These are phyloP conservation scores for Dicroscelio sp. DNA, from an alignment of 2,888 invertebrate species.

Conservation along the genomic window DNA sequence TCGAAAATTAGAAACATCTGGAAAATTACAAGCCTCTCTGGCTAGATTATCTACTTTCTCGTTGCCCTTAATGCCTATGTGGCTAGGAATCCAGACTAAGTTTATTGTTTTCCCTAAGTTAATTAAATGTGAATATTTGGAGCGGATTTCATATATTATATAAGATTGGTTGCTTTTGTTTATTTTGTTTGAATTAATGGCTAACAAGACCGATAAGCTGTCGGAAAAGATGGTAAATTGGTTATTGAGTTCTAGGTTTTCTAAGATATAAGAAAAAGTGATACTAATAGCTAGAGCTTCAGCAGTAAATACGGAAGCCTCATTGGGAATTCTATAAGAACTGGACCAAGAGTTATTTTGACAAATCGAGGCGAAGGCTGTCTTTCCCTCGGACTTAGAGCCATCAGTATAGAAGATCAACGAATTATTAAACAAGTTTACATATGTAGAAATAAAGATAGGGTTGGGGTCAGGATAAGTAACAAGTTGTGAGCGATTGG, in stretches of 20 bases:
- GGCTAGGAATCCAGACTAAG: constrained; percentile 5
- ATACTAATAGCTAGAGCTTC: not conserved
- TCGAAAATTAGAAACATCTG: not conserved
- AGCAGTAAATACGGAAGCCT: not conserved
- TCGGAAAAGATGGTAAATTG: not conserved
- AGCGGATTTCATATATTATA: not conserved
- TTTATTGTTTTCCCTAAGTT: not conserved
- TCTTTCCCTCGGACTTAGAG: not conserved
- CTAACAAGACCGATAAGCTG: constrained; percentile 12
- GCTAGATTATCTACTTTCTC: not conserved
- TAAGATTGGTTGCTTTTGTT: not conserved
- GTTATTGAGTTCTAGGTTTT: not conserved
- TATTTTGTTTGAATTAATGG: not conserved
- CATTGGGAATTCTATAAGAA: not conserved
- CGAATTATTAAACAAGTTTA: not conserved
- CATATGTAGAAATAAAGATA: not conserved
- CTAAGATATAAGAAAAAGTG: not conserved
- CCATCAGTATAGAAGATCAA: constrained; percentile 19
- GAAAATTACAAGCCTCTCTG: not conserved
- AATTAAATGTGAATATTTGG: not conserved
- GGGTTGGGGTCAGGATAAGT: too few relatives aligned
- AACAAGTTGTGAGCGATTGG: too few relatives aligned
- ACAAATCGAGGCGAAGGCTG: not conserved
- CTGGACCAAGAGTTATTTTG: not conserved
- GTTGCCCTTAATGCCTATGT: not conserved